Evolutionary conservation across 2,797 vertebrate genomes (phyloP).

Genomic region (Pangasius larnaudii): DNA sequence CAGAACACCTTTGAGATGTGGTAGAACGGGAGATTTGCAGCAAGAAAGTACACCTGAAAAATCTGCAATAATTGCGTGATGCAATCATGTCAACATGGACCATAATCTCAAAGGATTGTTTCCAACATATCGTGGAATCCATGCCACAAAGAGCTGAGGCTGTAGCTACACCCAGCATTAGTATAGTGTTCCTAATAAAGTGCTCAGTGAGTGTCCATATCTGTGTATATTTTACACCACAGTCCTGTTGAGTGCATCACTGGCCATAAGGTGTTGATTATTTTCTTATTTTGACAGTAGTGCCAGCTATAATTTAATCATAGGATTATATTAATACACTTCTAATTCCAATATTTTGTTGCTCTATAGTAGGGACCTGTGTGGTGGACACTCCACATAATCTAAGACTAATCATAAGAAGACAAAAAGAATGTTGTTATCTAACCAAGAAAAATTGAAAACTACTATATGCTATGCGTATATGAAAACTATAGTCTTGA

Average conservation of each 20-base stretch:
- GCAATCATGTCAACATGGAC: too few relatives aligned
- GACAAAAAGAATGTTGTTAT: neutral
- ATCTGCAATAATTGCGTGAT: too few relatives aligned
- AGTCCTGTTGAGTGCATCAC: neutral
- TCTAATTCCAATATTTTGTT: neutral
- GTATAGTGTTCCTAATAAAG: too few relatives aligned
- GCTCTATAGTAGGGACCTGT: neutral
- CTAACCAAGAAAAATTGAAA: neutral
- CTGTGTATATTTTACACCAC: neutral
- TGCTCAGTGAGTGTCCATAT: neutral
- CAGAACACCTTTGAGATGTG: too few relatives aligned
- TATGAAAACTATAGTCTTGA: neutral
- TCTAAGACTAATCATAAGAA: neutral
- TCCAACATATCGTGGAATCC: too few relatives aligned
- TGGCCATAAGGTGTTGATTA: neutral
- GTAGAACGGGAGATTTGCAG: too few relatives aligned
- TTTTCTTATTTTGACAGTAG: neutral
- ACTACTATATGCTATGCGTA: neutral
- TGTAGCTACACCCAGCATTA: too few relatives aligned
- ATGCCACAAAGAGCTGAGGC: too few relatives aligned
- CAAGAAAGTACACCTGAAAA: too few relatives aligned
- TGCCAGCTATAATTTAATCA: neutral
- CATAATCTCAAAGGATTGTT: too few relatives aligned
- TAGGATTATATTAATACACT: neutral
- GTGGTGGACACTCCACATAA: neutral